These are phyloP conservation scores for Drosophila quadrilineata DNA, from an alignment of 1,140 invertebrate species.

Conservation along the genomic window DNA sequence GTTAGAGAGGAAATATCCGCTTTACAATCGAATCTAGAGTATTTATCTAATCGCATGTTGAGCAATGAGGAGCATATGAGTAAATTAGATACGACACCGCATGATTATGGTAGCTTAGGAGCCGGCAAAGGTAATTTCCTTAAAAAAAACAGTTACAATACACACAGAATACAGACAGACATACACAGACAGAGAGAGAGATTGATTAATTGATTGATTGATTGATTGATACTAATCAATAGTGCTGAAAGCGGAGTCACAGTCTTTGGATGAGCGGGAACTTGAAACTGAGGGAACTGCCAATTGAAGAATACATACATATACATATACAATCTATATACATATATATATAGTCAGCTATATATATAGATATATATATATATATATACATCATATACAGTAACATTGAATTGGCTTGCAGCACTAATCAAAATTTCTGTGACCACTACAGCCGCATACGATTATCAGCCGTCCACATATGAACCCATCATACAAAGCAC, in stretches of 20 bases:
- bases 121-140: constrained; percentile 68
- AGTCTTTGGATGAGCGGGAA: too few relatives aligned
- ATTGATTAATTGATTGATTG: too few relatives aligned
- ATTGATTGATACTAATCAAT: constrained; percentile 7
- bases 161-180: constrained; percentile 11
- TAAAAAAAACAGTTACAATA: background rate
- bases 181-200: constrained; percentile 1
- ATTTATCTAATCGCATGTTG: constrained; percentile 82
- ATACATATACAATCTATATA: too few relatives aligned
- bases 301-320: too few relatives aligned
- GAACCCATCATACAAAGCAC: constrained; percentile 72
- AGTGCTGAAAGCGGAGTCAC: too few relatives aligned
- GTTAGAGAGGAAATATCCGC: constrained; percentile 83
- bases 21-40: constrained; percentile 83
- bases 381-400: constrained; percentile 14
- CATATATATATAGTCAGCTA: background rate
- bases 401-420: constrained; percentile 45
- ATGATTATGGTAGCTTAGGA: constrained; percentile 73
- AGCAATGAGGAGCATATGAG: constrained; percentile 75
- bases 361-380: constrained; percentile 7
- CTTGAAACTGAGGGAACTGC: too few relatives aligned
- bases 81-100: constrained; percentile 73
- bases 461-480: constrained; percentile 80
- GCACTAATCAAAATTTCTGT: constrained; percentile 68
- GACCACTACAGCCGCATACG: constrained; percentile 76